Percentiles rank a stretch among this genome's conserved stretches.
Evolutionary conservation across 2,888 invertebrate genomes (phyloP).

Genomic region (Apomyelois bistriatella): DNA sequence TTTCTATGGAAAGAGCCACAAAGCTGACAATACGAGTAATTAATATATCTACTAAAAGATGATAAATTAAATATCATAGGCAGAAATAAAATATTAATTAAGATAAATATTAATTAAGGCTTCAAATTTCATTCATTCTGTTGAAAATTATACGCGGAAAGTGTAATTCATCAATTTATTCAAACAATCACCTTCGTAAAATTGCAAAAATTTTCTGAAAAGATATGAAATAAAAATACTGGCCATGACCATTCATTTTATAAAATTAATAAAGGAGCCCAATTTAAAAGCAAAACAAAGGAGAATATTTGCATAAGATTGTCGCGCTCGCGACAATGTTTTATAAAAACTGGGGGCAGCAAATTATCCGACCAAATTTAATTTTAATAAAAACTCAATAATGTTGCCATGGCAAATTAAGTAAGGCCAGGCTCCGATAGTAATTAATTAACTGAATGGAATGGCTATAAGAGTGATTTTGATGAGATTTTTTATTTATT

Average conservation of each 20-base stretch:
- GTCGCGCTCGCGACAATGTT: not conserved
- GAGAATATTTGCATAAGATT: constrained; percentile 9
- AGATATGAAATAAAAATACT: not conserved
- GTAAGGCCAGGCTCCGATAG: not conserved
- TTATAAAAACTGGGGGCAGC: not conserved
- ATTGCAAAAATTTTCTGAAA: not conserved
- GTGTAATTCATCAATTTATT: no score
- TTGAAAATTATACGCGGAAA: no score
- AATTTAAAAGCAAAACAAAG: constrained; percentile 11
- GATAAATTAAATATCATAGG: no score
- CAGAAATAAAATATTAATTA: no score
- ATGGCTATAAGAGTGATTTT: no score
- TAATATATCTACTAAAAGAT: no score
- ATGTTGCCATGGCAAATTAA: constrained; percentile 20
- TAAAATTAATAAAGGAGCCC: constrained; percentile 7
- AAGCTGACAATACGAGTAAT: no score
- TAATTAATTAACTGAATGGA: not conserved
- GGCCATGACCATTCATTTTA: constrained; percentile 1
- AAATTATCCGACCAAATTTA: constrained; percentile 5
- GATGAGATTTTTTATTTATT: no score
- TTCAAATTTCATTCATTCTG: no score
- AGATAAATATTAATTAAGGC: no score
- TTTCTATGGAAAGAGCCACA: no score
- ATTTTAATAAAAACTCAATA: constrained; percentile 11
- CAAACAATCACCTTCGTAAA: no score